Conservation (phyloP, 2,113 vertebrate genomes). For the Chamaea fasciata region DNA sequence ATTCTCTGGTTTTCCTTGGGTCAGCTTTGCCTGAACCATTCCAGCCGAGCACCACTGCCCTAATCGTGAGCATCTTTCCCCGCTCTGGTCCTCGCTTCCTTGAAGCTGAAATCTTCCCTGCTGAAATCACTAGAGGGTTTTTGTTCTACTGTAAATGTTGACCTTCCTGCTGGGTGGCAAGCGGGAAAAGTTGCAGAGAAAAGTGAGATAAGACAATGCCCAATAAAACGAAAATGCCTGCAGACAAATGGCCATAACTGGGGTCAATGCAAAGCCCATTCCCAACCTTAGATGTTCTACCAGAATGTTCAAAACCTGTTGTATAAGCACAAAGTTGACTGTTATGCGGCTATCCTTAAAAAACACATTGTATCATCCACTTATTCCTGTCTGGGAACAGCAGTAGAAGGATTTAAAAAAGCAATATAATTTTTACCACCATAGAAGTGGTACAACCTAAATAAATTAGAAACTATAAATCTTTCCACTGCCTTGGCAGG, state of each 20-base stretch:
- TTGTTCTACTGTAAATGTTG: neutral
- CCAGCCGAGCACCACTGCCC: neutral
- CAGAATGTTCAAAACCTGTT: neutral
- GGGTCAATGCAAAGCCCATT: neutral
- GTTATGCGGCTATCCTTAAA: neutral
- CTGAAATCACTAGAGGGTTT: neutral
- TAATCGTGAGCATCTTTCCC: neutral
- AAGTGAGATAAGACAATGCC: neutral
- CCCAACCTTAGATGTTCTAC: neutral
- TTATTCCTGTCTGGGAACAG: neutral
- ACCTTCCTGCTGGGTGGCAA: neutral
- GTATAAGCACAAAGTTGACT: neutral
- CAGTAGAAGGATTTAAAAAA: neutral
- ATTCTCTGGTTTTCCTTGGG: neutral
- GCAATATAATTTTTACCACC: neutral
- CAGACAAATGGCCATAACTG: accelerated
- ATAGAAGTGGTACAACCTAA: neutral
- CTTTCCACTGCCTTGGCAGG: neutral
- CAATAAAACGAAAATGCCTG: neutral
- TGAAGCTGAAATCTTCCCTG: neutral
- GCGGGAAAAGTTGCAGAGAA: neutral
- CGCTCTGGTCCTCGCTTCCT: neutral
- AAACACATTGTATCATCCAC: neutral
- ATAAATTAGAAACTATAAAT: neutral
- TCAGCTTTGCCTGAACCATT: neutral